Evolutionary conservation across 2,888 invertebrate species (phyloP).

Genomic region (Dione vanillae): DNA sequence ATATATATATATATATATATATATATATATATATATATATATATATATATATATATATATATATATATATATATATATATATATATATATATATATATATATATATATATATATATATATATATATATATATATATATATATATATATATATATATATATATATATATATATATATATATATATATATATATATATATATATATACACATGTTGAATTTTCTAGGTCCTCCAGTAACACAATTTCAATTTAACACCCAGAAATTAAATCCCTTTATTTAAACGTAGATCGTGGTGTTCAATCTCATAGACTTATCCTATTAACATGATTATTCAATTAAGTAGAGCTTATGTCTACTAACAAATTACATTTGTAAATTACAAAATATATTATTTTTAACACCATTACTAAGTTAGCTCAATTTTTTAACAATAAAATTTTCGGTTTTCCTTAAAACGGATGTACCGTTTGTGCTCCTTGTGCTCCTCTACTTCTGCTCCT

Average conservation of each 20-base stretch:
- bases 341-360: conserved; percentile 60
- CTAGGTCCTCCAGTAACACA: background rate
- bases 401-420: conserved; percentile 62
- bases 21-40: too few species aligned
- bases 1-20: too few species aligned
- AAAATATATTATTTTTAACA: conserved; percentile 19
- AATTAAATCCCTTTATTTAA: conserved; percentile 41
- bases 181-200: too few species aligned
- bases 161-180: too few species aligned
- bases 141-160: too few species aligned
- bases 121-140: too few species aligned
- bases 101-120: too few species aligned
- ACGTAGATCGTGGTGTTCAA: conserved; percentile 68
- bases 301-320: conserved; percentile 64
- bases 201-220: too few species aligned
- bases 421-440: conserved; percentile 46
- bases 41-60: too few species aligned
- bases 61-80: too few species aligned
- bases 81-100: too few species aligned
- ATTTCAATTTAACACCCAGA: conserved; percentile 38
- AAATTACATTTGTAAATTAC: conserved; percentile 48
- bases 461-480: too few species aligned
- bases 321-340: conserved; percentile 57
- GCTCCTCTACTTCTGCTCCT: conserved; percentile 23
- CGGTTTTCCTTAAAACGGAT: conserved; percentile 28